A percentile compares a stretch with the other conserved stretches of the same genome.
These are phyloP conservation scores for Gambusia affinis DNA, from an alignment of 2,113 vertebrate species.

Conservation along the genomic window DNA sequence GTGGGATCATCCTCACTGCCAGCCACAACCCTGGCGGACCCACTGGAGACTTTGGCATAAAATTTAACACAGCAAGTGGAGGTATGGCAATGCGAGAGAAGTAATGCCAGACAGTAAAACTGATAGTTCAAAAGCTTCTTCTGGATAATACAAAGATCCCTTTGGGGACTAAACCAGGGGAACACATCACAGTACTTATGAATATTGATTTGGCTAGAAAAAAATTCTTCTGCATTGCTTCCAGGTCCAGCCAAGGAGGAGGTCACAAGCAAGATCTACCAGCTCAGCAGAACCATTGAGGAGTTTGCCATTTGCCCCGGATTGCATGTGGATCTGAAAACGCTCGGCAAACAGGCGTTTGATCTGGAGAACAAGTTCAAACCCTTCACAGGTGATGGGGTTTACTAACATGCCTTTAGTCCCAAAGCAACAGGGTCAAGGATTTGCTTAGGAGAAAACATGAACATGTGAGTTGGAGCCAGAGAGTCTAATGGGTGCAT, in stretches of 20 bases:
- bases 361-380: slow-evolving; percentile 99
- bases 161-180: background rate
- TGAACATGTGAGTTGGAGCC: background rate
- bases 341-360: slow-evolving; percentile 92
- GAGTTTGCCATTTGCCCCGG: slow-evolving; percentile 95
- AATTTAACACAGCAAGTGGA: slow-evolving; percentile 93
- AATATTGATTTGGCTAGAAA: slow-evolving; percentile 2
- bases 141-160: background rate
- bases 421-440: background rate
- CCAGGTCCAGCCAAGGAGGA: slow-evolving; percentile 83
- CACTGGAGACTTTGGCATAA: slow-evolving; percentile 94
- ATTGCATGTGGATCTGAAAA: slow-evolving; percentile 87
- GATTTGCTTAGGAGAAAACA: rapidly evolving
- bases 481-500: too few species aligned
- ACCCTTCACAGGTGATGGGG: slow-evolving; percentile 89
- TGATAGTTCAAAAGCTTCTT: slow-evolving; percentile 7
- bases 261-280: slow-evolving; percentile 92
- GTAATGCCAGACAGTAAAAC: slow-evolving; percentile 47
- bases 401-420: background rate
- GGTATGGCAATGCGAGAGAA: slow-evolving; percentile 78
- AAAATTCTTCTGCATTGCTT: background rate
- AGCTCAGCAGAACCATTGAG: slow-evolving; percentile 93
- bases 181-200: background rate
- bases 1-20: slow-evolving; percentile 93
- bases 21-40: slow-evolving; percentile 94